Conservation (phyloP, 2,113 vertebrate species). For the Sylvilagus bachmani region DNA sequence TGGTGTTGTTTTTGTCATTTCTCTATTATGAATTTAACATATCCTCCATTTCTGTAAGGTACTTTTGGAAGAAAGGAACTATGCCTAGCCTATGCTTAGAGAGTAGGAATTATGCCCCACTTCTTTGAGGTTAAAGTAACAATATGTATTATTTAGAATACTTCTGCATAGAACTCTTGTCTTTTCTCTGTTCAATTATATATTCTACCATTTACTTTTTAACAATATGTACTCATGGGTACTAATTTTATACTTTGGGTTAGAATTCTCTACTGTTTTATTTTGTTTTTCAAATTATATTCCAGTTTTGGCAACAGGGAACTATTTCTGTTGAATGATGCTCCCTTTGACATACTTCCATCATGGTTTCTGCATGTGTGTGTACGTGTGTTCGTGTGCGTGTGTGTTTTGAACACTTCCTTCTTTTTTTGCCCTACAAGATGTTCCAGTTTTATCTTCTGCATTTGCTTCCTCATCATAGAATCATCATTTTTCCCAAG, state of each 20-base stretch:
- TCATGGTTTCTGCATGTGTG: background rate
- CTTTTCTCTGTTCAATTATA: background rate
- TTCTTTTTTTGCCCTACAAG: background rate
- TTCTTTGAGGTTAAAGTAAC: background rate
- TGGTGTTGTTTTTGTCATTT: background rate
- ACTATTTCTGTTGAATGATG: background rate
- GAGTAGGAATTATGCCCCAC: rapidly evolving
- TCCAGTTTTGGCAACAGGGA: background rate
- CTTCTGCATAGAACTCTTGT: background rate
- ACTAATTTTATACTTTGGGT: background rate
- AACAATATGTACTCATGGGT: background rate
- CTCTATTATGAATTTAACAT: background rate
- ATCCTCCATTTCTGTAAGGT: background rate
- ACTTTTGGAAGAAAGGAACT: background rate
- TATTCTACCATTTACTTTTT: background rate
- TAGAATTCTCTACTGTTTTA: background rate
- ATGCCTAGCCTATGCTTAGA: too few relatives aligned
- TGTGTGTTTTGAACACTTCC: background rate
- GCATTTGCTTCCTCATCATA: background rate
- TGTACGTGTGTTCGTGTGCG: background rate
- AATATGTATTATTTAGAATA: background rate
- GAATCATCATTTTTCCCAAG: background rate
- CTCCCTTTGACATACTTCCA: background rate
- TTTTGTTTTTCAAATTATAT: background rate
- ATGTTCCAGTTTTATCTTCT: background rate